A percentile compares a stretch with the other conserved stretches of the same genome.
phyloP scores from a whole-genome alignment of 1,140 invertebrate genomes.

The Hylaeus anthracinus region DNA sequence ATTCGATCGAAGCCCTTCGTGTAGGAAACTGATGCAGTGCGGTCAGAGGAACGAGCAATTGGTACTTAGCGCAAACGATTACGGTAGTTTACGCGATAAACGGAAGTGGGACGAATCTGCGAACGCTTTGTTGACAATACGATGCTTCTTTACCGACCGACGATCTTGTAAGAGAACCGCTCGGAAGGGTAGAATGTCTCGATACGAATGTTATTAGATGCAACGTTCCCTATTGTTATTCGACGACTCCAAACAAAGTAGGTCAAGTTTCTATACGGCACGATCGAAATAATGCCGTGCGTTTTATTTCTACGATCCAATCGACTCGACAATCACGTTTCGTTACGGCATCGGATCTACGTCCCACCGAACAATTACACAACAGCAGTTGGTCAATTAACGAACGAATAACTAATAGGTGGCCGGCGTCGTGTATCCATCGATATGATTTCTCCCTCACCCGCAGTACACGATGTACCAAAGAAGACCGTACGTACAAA shows the following conservation, averaged over 20 bases:
- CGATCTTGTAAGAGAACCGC: neutral
- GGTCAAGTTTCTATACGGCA: neutral
- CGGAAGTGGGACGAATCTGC: neutral
- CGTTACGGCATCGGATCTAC: neutral
- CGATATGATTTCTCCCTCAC: constrained; percentile 11
- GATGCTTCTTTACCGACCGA: neutral
- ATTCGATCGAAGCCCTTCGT: neutral
- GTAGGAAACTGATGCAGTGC: neutral
- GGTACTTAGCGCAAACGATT: neutral
- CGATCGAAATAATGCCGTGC: neutral
- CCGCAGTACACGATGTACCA: constrained; percentile 45
- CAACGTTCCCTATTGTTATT: neutral
- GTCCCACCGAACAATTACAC: neutral
- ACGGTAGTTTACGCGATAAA: neutral
- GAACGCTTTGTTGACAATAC: neutral
- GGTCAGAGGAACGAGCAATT: neutral
- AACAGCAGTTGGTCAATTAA: neutral
- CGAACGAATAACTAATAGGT: neutral
- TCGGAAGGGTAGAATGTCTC: neutral
- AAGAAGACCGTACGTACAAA: constrained; percentile 58
- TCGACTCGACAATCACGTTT: constrained; percentile 25
- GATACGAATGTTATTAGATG: constrained; percentile 1
- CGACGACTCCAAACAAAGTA: neutral
- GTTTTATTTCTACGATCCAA: neutral
- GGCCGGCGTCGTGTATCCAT: neutral